Conservation (phyloP, 2,113 vertebrate species). For the Petromus typicus region DNA sequence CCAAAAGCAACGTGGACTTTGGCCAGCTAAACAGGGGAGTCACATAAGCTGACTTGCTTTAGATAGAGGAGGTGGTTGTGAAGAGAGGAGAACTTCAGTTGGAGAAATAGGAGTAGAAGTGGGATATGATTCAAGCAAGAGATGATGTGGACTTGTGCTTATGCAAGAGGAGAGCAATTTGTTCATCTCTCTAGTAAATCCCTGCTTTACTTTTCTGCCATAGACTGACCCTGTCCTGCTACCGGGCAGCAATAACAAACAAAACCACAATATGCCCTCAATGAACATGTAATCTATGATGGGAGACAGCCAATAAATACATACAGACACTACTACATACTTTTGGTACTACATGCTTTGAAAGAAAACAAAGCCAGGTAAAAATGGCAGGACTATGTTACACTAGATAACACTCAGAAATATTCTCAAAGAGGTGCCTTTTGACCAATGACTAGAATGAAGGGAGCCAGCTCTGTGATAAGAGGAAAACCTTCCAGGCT, state of each 20-base stretch:
- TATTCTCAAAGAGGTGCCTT: constrained; percentile 5
- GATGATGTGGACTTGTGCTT: constrained; percentile 47
- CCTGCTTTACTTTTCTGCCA: constrained; percentile 20
- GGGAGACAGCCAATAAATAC: neutral
- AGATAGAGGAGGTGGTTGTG: neutral
- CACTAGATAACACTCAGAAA: constrained; percentile 22
- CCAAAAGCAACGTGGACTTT: neutral
- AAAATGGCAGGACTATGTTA: neutral
- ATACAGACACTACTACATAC: neutral
- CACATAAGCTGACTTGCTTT: neutral
- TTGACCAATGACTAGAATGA: constrained; percentile 52
- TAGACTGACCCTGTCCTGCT: constrained; percentile 22
- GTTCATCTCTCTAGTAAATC: neutral
- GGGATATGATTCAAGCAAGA: neutral
- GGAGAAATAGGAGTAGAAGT: constrained; percentile 6
- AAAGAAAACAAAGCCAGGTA: constrained; percentile 47
- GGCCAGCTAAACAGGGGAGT: neutral
- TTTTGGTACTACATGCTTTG: neutral
- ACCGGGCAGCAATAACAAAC: neutral
- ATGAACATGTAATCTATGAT: constrained; percentile 27
- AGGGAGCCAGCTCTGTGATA: constrained; percentile 19
- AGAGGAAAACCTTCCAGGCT: constrained; percentile 12
- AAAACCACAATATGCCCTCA: neutral
- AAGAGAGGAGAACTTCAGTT: neutral
- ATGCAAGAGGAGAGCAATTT: neutral